Evolutionary conservation across 2,888 invertebrate genomes (phyloP), one percentile per base, ranked within the genome.

Genomic region (Euproctis similis): DNA sequence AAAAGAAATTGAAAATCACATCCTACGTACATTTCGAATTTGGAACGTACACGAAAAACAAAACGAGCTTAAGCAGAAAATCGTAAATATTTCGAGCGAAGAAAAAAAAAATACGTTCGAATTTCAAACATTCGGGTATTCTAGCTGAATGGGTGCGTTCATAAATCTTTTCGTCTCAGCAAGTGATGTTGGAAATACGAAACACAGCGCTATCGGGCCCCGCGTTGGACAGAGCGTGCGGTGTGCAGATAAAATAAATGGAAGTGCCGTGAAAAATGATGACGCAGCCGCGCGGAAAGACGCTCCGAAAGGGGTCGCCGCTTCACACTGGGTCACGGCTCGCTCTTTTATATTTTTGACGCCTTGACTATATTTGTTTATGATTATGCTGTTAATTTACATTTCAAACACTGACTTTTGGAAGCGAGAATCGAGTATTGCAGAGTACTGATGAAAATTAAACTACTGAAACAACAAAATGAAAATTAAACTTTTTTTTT

Each of bases 181-280:
- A 49, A 75, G 78, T 76, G 77, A 77, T 81, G 69, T 54, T 68
- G 60, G 67, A 66, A 68, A 71, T 74, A 68, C 72, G 74, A 76
- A 71, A 77, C 63, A n/a, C n/a, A 68, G 62, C 65, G 71, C 68
- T 73, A 70, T 72, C 67, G 6, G 65, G 55, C 50, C 52, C 55
- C 56, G 21, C 52, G 59, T 53, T 62, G 68, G 69, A 61, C 70
- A 64, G 67, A 66, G 76, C 73, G 80, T 81, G 81, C 61, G 75
- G 69, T 67, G 75, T 71, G 59, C 76, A 77, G 82, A 84, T 84
- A 84, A 84, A 81, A 82, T 80, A 81, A 81, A 82, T 81, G 82
- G 78, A 71, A 75, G 63, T 69, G 59, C 70, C 54, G 73, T 84
- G 82, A 82, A 82, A 84, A 82, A 84, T 82, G 82, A 81, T 75